Evolutionary conservation across 37 sponge, comb jelly and placozoan genomes (phyloP).

Genomic region (Spongilla lacustris): DNA sequence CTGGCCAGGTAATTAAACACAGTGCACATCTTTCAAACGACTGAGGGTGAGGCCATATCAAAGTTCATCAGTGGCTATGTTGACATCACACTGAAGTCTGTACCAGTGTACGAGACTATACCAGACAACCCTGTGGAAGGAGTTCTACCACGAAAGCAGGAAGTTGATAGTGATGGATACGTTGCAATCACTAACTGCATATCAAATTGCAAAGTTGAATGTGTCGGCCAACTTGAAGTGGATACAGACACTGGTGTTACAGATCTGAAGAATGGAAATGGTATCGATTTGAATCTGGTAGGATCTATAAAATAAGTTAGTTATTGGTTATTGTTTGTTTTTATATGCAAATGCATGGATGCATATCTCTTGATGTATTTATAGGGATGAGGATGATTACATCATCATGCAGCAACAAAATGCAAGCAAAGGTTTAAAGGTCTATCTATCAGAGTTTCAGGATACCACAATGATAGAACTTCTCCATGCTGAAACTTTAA

Average conservation of each 20-base stretch:
- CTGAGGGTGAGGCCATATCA: conserved; percentile 73
- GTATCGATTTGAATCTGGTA: too few relatives aligned
- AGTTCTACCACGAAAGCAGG: too few relatives aligned
- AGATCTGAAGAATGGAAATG: too few relatives aligned
- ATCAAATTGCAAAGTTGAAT: too few relatives aligned
- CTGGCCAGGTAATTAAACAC: not conserved
- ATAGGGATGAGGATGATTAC: not conserved
- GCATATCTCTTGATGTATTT: not conserved
- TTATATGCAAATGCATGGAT: not conserved
- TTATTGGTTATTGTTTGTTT: too few relatives aligned
- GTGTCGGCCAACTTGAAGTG: too few relatives aligned
- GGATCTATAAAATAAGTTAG: too few relatives aligned
- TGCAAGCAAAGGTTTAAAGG: not conserved
- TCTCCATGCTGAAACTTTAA: not conserved
- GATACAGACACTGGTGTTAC: too few relatives aligned
- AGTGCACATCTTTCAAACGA: conserved; percentile 26
- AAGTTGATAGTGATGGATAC: not conserved
- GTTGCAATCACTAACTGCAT: not conserved
- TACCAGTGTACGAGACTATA: not conserved
- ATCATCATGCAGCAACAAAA: not conserved
- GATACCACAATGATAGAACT: not conserved
- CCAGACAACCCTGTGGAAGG: too few relatives aligned
- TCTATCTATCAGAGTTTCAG: not conserved
- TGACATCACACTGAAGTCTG: conserved; percentile 58
- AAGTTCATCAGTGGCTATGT: conserved; percentile 63